A percentile compares a stretch with the other conserved stretches of the same genome.
Conservation (phyloP, 1,140 invertebrate genomes). For the Drosophila ogumai region DNA sequence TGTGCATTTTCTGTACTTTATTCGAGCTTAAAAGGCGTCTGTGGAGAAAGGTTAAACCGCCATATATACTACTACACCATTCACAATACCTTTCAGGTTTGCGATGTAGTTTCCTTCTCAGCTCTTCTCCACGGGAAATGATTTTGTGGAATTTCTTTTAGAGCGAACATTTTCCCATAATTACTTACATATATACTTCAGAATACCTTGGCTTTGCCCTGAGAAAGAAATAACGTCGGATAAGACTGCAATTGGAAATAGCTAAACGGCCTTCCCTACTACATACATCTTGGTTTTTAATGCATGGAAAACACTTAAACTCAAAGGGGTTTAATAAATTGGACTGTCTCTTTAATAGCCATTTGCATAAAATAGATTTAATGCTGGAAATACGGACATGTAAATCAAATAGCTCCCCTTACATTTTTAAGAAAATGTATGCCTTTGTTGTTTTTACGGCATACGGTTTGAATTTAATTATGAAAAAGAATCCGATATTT, state of each 20-base stretch:
- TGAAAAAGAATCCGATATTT: no score
- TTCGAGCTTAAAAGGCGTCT: not conserved
- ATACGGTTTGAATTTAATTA: no score
- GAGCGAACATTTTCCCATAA: conserved; percentile 1
- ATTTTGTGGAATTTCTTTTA: conserved; percentile 5
- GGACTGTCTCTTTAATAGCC: no score
- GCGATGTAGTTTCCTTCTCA: not conserved
- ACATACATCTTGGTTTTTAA: not conserved
- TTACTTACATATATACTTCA: not conserved
- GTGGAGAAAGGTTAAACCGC: not conserved
- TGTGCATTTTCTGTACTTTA: no score
- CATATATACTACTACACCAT: not conserved
- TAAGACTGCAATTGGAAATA: not conserved
- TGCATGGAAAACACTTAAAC: not conserved
- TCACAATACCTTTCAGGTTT: no score
- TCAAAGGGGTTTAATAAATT: not conserved
- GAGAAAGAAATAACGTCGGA: not conserved
- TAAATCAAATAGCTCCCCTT: not conserved
- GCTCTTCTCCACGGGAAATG: conserved; percentile 7
- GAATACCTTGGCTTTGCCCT: not conserved
- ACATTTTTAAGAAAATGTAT: not conserved
- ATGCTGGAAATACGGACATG: not conserved
- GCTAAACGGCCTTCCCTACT: not conserved
- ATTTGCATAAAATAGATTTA: no score
- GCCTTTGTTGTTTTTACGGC: not conserved